Evolutionary conservation across 1,140 invertebrate genomes (phyloP).

Genomic region (Chrysopa pallens): DNA sequence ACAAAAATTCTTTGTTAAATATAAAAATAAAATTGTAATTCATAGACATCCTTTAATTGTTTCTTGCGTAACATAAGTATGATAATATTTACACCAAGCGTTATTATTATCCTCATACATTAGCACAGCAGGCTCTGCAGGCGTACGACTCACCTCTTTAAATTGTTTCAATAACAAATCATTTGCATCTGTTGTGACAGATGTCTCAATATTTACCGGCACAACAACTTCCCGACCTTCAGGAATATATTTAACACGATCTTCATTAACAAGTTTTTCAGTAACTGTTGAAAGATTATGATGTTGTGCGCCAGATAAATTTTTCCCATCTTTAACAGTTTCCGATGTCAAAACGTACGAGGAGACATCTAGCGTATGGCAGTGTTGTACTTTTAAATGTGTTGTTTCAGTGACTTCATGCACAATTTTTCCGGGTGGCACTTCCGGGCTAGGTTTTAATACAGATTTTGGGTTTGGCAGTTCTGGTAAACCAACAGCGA

Average conservation of each 20-base stretch:
- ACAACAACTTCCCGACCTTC: conserved; percentile 6
- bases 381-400: conserved; percentile 30
- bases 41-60: conserved; percentile 26
- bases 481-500: conserved; percentile 20
- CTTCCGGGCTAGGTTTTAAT: conserved; percentile 19
- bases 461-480: conserved; percentile 16
- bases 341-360: conserved; percentile 32
- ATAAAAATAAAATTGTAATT: background rate
- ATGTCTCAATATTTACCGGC: conserved; percentile 3
- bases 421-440: conserved; percentile 24
- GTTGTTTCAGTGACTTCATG: conserved; percentile 36
- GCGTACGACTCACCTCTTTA: conserved; percentile 22
- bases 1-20: background rate
- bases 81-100: conserved; percentile 24
- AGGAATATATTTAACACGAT: conserved; percentile 1
- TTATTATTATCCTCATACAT: conserved; percentile 12
- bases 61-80: conserved; percentile 26
- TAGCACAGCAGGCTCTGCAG: background rate
- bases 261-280: background rate
- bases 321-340: conserved; percentile 21
- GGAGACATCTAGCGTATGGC: conserved; percentile 26
- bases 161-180: conserved; percentile 19
- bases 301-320: background rate
- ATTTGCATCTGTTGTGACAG: conserved; percentile 4
- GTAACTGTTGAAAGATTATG: no score